Evolutionary conservation across 2,113 vertebrate species (phyloP).

Genomic region (Cebidichthys violaceus): DNA sequence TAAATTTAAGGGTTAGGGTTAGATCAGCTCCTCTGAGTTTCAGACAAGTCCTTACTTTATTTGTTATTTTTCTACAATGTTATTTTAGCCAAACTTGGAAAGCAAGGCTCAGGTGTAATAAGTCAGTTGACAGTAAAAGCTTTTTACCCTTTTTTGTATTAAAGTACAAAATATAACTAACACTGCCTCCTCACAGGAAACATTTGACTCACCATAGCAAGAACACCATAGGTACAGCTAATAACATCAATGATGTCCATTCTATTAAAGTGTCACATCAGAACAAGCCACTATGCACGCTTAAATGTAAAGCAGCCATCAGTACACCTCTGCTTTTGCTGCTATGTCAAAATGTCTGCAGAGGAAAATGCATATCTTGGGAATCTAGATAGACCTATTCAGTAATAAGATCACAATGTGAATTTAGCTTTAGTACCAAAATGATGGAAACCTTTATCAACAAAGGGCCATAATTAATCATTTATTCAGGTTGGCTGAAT

Average conservation of each 20-base stretch:
- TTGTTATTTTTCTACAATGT: neutral
- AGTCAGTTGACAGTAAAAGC: neutral
- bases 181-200: neutral
- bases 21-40: neutral
- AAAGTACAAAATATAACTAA: neutral
- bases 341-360: neutral
- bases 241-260: conserved; percentile 11
- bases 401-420: neutral
- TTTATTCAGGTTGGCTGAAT: conserved; percentile 10
- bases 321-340: neutral
- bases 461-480: neutral
- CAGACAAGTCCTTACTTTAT: neutral
- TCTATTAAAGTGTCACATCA: conserved; percentile 18
- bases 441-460: conserved; percentile 4
- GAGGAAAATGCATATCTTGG: neutral
- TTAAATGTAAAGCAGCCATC: conserved; percentile 1
- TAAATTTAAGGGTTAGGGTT: neutral
- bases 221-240: neutral
- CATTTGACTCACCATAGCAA: neutral
- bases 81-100: neutral
- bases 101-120: neutral
- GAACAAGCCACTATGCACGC: conserved; percentile 4
- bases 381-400: neutral
- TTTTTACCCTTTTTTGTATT: conserved; percentile 1
- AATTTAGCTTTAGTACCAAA: conserved; percentile 1